Evolutionary conservation across 1,140 invertebrate species (phyloP), one percentile per base, ranked within the genome.

Genomic region (Heliconius eleuchia): DNA sequence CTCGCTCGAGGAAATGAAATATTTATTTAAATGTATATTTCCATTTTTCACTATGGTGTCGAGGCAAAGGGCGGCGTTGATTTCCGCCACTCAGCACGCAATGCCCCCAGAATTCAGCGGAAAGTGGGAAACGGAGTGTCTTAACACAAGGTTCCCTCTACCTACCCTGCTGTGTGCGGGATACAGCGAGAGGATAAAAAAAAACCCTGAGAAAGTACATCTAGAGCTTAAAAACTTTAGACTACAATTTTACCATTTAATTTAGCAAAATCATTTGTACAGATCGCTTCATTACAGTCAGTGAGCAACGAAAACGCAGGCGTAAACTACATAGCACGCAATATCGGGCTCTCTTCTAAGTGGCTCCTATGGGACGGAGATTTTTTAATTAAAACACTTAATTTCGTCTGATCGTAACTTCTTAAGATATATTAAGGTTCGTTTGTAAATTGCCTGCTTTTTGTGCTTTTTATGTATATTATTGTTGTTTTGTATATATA

Each of bases 331-430:
- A 46, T 46, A 71, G 30, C 60, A 76, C 60, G 75, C 39, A 52
- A 71, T 75, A 66, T 73, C 72, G 52, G 46, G 72, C 55, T 73
- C 55, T 74, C 72, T 55, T 74, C 42, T 46, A 42, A 78, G 55
- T 66, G 46, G 71, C 72, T 74, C 72, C 77, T 74, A 74, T 52
- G 79, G 79, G 78, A 82, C 42, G 71, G 23, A 50, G 76, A 73
- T 81, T 80, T 78, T 79, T 76, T 82, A 81, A 83, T 82, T 83
- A 81, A 84, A 83, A 73, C 42, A 55, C 57, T 83, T 77, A 73
- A 73, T 78, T 76, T 30, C 46, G 19, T 13, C n/a, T 55, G 66
- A 73, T 80, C 81, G 78, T 82, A 82, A 82, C 76, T 78, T 80
- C 70, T 77, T 78, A 46, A 82, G 70, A 80, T 71, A 79, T 76